Evolutionary conservation across 2,797 vertebrate genomes (phyloP).

Genomic region (Gephyroberyx darwinii): DNA sequence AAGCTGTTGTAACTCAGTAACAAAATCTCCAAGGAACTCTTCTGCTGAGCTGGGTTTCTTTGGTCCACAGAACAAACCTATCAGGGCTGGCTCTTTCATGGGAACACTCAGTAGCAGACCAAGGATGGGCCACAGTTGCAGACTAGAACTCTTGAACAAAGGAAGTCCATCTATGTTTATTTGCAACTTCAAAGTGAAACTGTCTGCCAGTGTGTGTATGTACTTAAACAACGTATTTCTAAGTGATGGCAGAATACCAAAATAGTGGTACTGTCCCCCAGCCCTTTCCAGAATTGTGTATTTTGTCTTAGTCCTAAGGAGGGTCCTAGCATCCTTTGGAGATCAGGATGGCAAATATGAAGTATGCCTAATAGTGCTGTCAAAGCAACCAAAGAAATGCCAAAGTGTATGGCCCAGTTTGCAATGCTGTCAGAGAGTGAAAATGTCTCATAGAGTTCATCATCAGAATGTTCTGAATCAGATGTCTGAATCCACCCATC

Average conservation of each 20-base stretch:
- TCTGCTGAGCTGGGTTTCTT: slow-evolving; percentile 24
- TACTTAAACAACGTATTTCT: background rate
- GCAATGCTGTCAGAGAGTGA: slow-evolving; percentile 22
- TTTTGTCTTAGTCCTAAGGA: slow-evolving; percentile 28
- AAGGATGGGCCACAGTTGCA: slow-evolving; percentile 15
- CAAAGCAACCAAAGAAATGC: too few species aligned
- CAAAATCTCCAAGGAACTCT: slow-evolving; percentile 16
- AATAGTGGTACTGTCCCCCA: slow-evolving; percentile 21
- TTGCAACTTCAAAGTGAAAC: slow-evolving; percentile 31
- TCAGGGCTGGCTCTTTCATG: slow-evolving; percentile 25
- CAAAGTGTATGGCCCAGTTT: slow-evolving; percentile 7
- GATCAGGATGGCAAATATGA: slow-evolving; percentile 15
- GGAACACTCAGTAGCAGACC: slow-evolving; percentile 15
- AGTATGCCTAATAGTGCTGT: background rate
- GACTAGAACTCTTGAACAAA: slow-evolving; percentile 32
- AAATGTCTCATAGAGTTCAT: slow-evolving; percentile 1
- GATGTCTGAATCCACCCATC: slow-evolving; percentile 11
- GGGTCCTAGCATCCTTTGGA: slow-evolving; percentile 30
- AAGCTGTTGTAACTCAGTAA: slow-evolving; percentile 4
- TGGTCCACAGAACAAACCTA: slow-evolving; percentile 17
- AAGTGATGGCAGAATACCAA: slow-evolving; percentile 31
- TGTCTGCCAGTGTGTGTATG: slow-evolving; percentile 1
- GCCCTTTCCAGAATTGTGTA: slow-evolving; percentile 16
- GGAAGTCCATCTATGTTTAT: slow-evolving; percentile 42
- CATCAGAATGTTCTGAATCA: slow-evolving; percentile 14